Base-by-base conservation (phyloP, 2,797 vertebrate species). In the Coregonus suidteri region DNA sequence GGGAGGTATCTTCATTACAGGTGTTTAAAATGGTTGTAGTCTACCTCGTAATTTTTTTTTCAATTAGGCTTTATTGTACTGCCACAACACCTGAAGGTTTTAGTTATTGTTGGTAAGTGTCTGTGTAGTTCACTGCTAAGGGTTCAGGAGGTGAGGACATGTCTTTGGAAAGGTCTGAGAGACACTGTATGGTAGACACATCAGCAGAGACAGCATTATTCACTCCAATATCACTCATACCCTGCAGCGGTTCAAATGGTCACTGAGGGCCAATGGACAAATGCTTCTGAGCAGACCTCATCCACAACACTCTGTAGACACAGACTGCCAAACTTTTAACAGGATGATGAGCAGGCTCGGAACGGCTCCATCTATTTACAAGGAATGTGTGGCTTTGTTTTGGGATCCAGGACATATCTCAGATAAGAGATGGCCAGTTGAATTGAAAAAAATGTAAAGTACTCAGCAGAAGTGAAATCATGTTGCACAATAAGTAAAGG, bases 161-260 rank as follows among this genome's bases (percentile, higher is more conserved):
- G 37, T 6, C 1, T 1, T 59, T 56, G 81, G 74, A 37, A 73
- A 76, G 82, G 75, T 66, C 82, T 78, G 77, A 75, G 87, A 86
- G 79, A 88, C 56, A 0, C 75, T n/a, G 77, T n/a, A 75, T 81
- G 81, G 71, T 84, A 76, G 54, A 82, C 73, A 84, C 86, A 88
- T 88, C 76, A 90, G 71, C 56, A 68, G 68, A 74, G 77, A 73
- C 73, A 52, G 68, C 20, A 1, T 51, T 82, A 80, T 78, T 74
- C 74, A 81, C 70, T 88, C 81, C 75, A 83, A 87, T 74, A 31
- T 92, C 89, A 91, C 84, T 90, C 89, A 85, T 75, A 82, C 86
- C 84, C 88, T 84, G 75, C 83, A 41, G 85, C 51, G 75, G 80
- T 86, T 86, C 77, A 78, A 88, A 34, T 75, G 82, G 77, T 84